Evolutionary conservation across 2,113 vertebrate species (phyloP).

Genomic region (Carassius auratus): DNA sequence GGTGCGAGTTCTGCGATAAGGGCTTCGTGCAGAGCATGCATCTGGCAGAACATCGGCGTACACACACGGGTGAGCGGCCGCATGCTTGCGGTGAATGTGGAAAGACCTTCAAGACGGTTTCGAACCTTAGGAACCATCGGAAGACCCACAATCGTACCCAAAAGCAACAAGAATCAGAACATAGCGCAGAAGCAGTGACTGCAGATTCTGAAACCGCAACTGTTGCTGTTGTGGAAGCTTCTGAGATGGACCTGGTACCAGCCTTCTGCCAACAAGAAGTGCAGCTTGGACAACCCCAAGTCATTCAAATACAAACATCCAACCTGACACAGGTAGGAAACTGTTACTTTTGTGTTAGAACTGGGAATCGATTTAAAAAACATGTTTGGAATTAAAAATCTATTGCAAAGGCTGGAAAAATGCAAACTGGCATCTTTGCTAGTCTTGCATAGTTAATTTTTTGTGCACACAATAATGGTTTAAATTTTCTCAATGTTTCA

Average conservation of each 20-base stretch:
- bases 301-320: slow-evolving; percentile 78
- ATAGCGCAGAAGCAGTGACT: slow-evolving; percentile 44
- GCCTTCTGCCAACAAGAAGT: slow-evolving; percentile 54
- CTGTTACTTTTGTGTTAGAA: not conserved
- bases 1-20: slow-evolving; percentile 84
- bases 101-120: slow-evolving; percentile 88
- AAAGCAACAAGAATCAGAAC: slow-evolving; percentile 58
- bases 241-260: slow-evolving; percentile 58
- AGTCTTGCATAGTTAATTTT: not conserved
- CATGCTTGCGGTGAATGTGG: slow-evolving; percentile 81
- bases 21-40: slow-evolving; percentile 90
- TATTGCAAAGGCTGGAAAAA: no score
- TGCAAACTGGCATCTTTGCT: not conserved
- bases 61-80: slow-evolving; percentile 85
- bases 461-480: not conserved
- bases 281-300: slow-evolving; percentile 66
- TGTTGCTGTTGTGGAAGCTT: slow-evolving; percentile 65
- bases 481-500: not conserved
- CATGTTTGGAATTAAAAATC: not conserved
- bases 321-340: slow-evolving; percentile 70
- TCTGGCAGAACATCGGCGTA: slow-evolving; percentile 84
- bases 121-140: slow-evolving; percentile 88
- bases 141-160: slow-evolving; percentile 81
- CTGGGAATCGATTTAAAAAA: not conserved
- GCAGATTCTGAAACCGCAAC: slow-evolving; percentile 55